Conservation (phyloP, 2,888 invertebrate genomes). For the Acanthacorydalis orientalis region DNA sequence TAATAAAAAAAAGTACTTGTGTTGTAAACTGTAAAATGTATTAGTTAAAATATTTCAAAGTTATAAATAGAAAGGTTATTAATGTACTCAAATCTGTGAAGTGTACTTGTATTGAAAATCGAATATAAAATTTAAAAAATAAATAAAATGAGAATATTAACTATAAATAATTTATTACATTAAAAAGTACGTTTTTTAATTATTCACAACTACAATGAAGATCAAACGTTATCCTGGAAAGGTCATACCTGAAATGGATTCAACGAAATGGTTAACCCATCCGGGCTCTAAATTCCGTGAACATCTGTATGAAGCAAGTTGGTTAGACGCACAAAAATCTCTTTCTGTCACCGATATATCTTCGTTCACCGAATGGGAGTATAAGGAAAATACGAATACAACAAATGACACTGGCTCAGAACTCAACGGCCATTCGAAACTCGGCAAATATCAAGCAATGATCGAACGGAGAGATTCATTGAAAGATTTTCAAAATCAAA, state of each 20-base stretch:
- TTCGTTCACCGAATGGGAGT: conserved; percentile 2
- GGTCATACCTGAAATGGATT: conserved; percentile 34
- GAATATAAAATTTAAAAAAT: no score
- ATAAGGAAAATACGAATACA: no score
- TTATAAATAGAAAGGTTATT: no score
- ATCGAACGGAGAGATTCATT: conserved; percentile 7
- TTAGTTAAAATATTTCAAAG: no score
- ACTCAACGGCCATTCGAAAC: conserved; percentile 26
- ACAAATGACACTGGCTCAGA: neutral
- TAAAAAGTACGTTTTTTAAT: neutral
- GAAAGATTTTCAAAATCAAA: conserved; percentile 22
- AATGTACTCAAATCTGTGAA: no score
- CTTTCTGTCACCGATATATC: conserved; percentile 28
- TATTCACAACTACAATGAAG: conserved; percentile 39
- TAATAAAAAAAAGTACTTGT: no score
- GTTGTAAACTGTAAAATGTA: no score
- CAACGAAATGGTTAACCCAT: conserved; percentile 41
- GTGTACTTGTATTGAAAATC: no score
- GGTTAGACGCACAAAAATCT: conserved; percentile 54
- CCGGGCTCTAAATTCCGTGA: conserved; percentile 52
- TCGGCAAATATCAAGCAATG: conserved; percentile 17
- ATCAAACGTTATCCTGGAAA: conserved; percentile 73
- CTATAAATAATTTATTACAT: no score
- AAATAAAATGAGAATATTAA: no score
- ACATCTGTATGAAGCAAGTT: conserved; percentile 68